Percentiles rank a stretch among this genome's conserved stretches.
phyloP scores from a whole-genome alignment of 2,113 vertebrate genomes.

The Phylloscopus trochiloides region DNA sequence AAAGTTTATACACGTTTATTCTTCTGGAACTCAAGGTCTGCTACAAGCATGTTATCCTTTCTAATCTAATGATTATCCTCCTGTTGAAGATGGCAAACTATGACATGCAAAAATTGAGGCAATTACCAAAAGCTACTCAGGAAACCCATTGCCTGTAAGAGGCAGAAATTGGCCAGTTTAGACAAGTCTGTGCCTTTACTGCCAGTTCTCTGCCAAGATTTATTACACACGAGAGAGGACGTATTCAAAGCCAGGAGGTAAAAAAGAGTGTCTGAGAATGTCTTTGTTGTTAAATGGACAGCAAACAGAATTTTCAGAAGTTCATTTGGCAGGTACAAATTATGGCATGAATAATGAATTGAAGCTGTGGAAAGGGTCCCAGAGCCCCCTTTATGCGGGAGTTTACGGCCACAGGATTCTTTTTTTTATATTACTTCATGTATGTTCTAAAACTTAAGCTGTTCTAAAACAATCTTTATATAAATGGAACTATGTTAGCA shows the following conservation, averaged over 20 bases:
- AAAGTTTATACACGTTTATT: neutral
- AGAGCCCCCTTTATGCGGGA: accelerated
- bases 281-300: neutral
- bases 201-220: neutral
- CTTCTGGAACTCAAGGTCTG: neutral
- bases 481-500: neutral
- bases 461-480: neutral
- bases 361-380: neutral
- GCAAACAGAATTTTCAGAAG: neutral
- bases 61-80: neutral
- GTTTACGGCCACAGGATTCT: neutral
- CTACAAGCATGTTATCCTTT: neutral
- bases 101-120: neutral
- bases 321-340: neutral
- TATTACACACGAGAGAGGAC: neutral
- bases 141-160: neutral
- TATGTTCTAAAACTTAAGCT: neutral
- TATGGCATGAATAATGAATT: neutral
- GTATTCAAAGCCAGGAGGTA: neutral
- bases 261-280: neutral
- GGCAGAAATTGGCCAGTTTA: neutral
- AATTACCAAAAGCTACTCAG: neutral
- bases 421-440: neutral
- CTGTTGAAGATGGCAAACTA: neutral
- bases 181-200: neutral